A percentile compares a stretch with the other conserved stretches of the same genome.
These are phyloP conservation scores for Urophycis tenuis DNA, from an alignment of 2,797 vertebrate species.

Conservation along the genomic window DNA sequence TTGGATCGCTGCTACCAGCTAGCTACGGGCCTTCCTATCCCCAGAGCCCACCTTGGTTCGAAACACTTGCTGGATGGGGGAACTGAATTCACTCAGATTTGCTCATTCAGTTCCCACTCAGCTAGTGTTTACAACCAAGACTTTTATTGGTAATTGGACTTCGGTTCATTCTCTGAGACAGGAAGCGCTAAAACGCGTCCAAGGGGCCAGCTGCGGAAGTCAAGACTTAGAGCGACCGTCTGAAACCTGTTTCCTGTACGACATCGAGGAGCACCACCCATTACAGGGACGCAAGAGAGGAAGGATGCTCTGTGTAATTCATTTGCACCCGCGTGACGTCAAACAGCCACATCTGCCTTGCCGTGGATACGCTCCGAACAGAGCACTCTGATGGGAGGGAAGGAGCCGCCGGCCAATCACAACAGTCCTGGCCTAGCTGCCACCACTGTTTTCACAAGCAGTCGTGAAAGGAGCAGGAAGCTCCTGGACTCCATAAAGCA, in stretches of 20 bases:
- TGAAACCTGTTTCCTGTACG: constrained; percentile 46
- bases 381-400: constrained; percentile 6
- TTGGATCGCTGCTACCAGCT: background rate
- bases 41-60: background rate
- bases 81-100: background rate
- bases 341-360: constrained; percentile 27
- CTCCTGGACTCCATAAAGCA: constrained; percentile 20
- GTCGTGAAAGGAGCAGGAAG: constrained; percentile 14
- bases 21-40: background rate
- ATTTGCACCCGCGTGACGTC: constrained; percentile 34
- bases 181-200: constrained; percentile 42
- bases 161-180: constrained; percentile 1
- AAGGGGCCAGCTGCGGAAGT: constrained; percentile 28
- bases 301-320: constrained; percentile 41
- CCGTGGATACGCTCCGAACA: constrained; percentile 3
- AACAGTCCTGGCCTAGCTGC: constrained; percentile 24
- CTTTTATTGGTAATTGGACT: background rate
- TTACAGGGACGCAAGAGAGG: constrained; percentile 19
- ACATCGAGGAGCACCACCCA: constrained; percentile 28
- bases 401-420: constrained; percentile 32
- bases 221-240: constrained; percentile 23
- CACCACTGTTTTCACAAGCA: constrained; percentile 20
- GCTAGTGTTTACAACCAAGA: background rate
- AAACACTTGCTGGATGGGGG: background rate
- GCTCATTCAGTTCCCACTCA: too few relatives aligned